A percentile compares a stretch with the other conserved stretches of the same genome.
Conservation (phyloP, 2,888 invertebrate species). For the Orthosia gracilis region DNA sequence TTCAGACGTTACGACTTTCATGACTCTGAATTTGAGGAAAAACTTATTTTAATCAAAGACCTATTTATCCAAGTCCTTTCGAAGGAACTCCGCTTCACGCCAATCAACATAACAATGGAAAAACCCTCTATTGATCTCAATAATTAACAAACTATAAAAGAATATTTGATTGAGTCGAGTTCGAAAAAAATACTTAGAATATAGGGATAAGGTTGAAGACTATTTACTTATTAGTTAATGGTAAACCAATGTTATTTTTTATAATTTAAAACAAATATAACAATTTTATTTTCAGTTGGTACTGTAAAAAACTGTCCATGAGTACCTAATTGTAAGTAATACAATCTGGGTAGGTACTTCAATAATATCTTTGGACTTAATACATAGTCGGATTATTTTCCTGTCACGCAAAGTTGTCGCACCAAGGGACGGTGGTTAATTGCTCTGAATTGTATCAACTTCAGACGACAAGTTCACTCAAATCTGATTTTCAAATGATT, state of each 20-base stretch:
- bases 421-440: background rate
- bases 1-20: conserved; percentile 20
- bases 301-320: too few species aligned
- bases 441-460: background rate
- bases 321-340: too few species aligned
- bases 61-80: background rate
- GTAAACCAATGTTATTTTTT: too few species aligned
- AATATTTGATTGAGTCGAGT: too few species aligned
- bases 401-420: background rate
- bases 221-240: too few species aligned
- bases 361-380: too few species aligned
- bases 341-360: too few species aligned
- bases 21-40: background rate
- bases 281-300: too few species aligned
- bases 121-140: background rate
- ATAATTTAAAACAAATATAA: too few species aligned
- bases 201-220: too few species aligned
- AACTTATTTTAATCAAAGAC: background rate
- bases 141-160: background rate
- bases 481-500: background rate
- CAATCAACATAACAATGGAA: background rate
- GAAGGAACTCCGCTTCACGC: background rate
- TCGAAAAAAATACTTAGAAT: too few species aligned
- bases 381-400: too few species aligned
- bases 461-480: background rate